Base-by-base conservation (phyloP, 1,140 invertebrate species). In the Drosophila carrolli region DNA sequence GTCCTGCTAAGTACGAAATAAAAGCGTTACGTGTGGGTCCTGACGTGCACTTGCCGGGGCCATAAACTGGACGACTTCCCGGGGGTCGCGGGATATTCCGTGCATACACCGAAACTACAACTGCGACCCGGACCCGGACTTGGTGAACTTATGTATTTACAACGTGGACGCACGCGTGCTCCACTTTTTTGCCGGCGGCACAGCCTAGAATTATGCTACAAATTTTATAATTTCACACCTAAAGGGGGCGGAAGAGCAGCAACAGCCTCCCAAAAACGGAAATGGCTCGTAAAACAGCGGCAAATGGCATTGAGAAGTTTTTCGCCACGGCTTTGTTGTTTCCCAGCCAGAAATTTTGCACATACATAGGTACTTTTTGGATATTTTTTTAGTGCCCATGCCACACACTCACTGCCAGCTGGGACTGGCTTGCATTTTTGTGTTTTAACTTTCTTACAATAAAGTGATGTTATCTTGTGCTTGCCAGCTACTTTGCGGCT, bases 361-460 rank as follows among this genome's bases (percentile, higher is more conserved):
- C 44, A 46, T 47, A 50, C 38, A 43, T 48, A 40, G 53, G 43
- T 50, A 59, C 46, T 68, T 61, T 53, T 77, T 48, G 56, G 32
- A 44, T 76, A 55, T 78, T 78, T 78, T 78, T 73, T 78, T 78
- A 73, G 66, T 63, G 55, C 66, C 66, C 13, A 32, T 19, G 16
- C 14, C 32, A 48, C 54, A 62, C 59, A 73, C 56, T 27, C 48
- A 23, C 38, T 43, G 27, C 14, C 57, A 63, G 59, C 50, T 73
- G 75, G 57, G 76, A 78, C 50, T 76, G 62, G 75, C 80, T 88
- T 89, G 84, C 84, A 88, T 89, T 88, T 85, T 77, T 88, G 80
- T 83, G 84, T 89, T 88, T 88, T 89, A 89, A 89, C 84, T 89
- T 89, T 89, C 84, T 84, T 89, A 89, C 84, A 89, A 89, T 89